Evolutionary conservation across 2,888 invertebrate species (phyloP).

Genomic region (Agriopis leucophaearia): DNA sequence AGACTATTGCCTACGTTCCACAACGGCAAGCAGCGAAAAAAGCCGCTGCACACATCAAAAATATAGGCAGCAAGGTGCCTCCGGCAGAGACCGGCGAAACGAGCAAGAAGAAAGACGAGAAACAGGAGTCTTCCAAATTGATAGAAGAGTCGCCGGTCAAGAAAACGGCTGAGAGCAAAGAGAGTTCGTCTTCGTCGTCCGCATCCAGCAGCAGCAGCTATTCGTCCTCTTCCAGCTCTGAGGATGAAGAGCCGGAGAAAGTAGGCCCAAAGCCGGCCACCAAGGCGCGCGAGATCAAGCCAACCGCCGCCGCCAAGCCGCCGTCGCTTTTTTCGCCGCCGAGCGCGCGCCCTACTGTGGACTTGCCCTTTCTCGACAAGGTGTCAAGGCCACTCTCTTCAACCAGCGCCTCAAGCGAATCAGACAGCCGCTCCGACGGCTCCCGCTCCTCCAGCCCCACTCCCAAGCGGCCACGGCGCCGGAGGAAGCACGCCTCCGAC

Average conservation of each 20-base stretch:
- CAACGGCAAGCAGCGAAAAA: conserved; percentile 96
- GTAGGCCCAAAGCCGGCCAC: conserved; percentile 65
- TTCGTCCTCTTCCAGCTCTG: conserved; percentile 88
- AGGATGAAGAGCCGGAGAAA: conserved; percentile 76
- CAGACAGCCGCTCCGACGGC: conserved; percentile 80
- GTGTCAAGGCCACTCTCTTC: conserved; percentile 89
- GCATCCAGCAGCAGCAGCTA: conserved; percentile 84
- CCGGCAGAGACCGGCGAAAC: conserved; percentile 66
- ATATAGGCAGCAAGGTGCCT: conserved; percentile 87
- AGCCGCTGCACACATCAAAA: conserved; percentile 95
- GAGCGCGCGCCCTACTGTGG: conserved; percentile 85
- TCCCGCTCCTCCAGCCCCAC: conserved; percentile 76
- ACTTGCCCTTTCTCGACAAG: conserved; percentile 94
- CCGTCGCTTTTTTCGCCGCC: conserved; percentile 80
- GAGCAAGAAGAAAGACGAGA: conserved; percentile 74
- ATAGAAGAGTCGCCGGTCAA: conserved; percentile 71
- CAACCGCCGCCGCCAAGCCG: conserved; percentile 60
- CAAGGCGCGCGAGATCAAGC: conserved; percentile 79
- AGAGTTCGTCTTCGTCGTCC: conserved; percentile 84
- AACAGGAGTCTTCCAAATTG: conserved; percentile 63
- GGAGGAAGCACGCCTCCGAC: conserved; percentile 70
- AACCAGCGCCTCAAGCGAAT: conserved; percentile 88
- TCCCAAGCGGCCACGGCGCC: conserved; percentile 76
- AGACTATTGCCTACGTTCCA: conserved; percentile 93
- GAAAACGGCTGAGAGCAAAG: conserved; percentile 66